Evolutionary conservation across 1,140 invertebrate genomes (phyloP).

Genomic region (Vanessa tameamea): DNA sequence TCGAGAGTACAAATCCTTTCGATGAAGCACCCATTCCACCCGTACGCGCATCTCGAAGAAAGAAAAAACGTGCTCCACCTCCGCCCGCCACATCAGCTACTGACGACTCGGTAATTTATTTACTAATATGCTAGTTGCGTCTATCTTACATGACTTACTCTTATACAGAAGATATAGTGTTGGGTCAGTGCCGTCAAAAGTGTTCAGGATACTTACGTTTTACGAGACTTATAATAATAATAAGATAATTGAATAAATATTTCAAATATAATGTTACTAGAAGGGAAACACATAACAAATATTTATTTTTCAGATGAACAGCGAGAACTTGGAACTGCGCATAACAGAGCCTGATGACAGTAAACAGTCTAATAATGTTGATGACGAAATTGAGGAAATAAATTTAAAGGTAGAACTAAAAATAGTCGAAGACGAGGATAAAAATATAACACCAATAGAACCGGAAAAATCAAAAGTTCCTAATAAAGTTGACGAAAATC

Average conservation of each 20-base stretch:
- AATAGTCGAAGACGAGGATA: constrained; percentile 75
- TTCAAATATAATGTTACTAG: neutral
- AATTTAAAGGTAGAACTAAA: constrained; percentile 75
- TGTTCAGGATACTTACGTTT: too few relatives aligned
- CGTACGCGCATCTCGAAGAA: constrained; percentile 71
- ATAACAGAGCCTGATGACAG: constrained; percentile 52
- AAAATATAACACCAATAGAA: constrained; percentile 12
- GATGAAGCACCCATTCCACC: constrained; percentile 76
- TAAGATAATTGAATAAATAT: neutral
- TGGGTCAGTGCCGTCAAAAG: too few relatives aligned
- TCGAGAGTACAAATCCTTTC: constrained; percentile 81
- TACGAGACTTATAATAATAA: neutral
- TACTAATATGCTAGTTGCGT: constrained; percentile 4
- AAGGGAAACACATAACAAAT: neutral
- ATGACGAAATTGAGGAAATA: constrained; percentile 67
- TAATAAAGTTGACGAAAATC: constrained; percentile 23
- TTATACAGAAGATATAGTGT: too few relatives aligned
- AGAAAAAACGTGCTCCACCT: constrained; percentile 79
- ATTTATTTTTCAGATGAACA: constrained; percentile 49
- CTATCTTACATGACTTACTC: too few relatives aligned
- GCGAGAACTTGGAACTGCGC: constrained; percentile 52
- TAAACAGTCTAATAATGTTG: constrained; percentile 40
- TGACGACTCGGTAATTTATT: constrained; percentile 57
- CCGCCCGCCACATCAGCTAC: constrained; percentile 58
- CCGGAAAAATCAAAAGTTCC: constrained; percentile 16